A percentile compares a stretch with the other conserved stretches of the same genome.
phyloP scores from a whole-genome alignment of 2,797 vertebrate genomes.

The Cercopithecus diana region DNA sequence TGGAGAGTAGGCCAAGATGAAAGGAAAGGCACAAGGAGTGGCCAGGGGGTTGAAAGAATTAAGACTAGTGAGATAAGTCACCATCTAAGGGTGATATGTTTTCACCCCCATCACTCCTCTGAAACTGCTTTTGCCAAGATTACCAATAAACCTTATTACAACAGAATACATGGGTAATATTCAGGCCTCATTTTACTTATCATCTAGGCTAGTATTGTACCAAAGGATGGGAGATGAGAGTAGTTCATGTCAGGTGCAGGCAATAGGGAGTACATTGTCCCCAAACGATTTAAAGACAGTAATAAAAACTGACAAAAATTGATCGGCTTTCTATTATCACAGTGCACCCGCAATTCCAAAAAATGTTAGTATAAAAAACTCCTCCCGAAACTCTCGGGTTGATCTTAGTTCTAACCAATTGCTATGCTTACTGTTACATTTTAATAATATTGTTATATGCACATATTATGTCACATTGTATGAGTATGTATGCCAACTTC shows the following conservation, averaged over 20 bases:
- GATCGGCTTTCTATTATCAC: not conserved
- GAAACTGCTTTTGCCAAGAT: not conserved
- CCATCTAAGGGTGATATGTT: not conserved
- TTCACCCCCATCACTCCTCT: not conserved
- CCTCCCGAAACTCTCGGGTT: not conserved
- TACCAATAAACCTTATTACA: not conserved
- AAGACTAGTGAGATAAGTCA: not conserved
- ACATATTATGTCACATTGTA: not conserved
- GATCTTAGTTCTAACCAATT: not conserved
- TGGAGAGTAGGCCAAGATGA: not conserved
- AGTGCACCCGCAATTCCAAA: not conserved
- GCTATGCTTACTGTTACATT: not conserved
- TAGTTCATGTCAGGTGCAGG: not conserved
- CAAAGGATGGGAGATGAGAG: not conserved
- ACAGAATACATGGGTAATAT: not conserved
- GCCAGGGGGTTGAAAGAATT: not conserved
- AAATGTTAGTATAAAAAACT: not conserved
- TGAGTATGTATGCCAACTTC: not conserved
- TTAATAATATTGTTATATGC: not conserved
- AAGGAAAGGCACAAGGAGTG: not conserved
- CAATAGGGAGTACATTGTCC: not conserved
- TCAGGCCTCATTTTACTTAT: not conserved
- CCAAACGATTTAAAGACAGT: not conserved
- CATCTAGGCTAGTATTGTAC: not conserved
- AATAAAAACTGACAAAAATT: not conserved